Base-by-base conservation (phyloP, 2,113 vertebrate genomes). In the Elachura formosa region DNA sequence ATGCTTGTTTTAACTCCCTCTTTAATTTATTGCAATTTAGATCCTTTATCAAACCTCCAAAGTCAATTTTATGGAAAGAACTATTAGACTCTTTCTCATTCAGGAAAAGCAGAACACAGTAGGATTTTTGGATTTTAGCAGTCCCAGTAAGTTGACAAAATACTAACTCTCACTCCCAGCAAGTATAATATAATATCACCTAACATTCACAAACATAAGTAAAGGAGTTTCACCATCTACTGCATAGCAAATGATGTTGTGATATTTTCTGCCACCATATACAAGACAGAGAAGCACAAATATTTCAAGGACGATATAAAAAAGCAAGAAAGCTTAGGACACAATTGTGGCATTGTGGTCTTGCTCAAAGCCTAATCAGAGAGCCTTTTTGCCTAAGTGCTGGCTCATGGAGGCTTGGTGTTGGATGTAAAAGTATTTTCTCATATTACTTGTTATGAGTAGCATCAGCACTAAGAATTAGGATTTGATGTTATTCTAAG, bases 171-270 rank as follows among this genome's bases (percentile, higher is more conserved):
- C 36, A 34, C 5, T 4, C 19, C 5, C 46, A 51, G 25, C 25
- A 13, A 17, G 1, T 4, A 4, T 5, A 59, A 2, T 4, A 4
- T 5, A 59, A 11, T 25, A 26, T 18, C n/a, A 48, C 36, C 66
- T 28, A 38, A 40, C 1, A 33, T 12, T 54, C 41, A 45, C 25
- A 67, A 38, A 63, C 7, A 4, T 9, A 25, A 61, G 26, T 1
- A 10, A 58, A 48, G 71, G 33, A 12, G 5, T 64, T 87, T 76
- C 33, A 76, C 23, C 25, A 48, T 52, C 13, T 26, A n/a, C 40
- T 9, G 10, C 10, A 45, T 0, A 69, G n/a, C 17, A 75, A 71
- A 78, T 2, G 0, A 25, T 51, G 23, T 5, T 34, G 12, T 31
- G 31, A 29, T 33, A 48, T 79, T 84, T 83, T 64, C 51, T 74